These are phyloP conservation scores for Meteorus cinctellus DNA, from an alignment of 2,888 invertebrate genomes.

Conservation along the genomic window DNA sequence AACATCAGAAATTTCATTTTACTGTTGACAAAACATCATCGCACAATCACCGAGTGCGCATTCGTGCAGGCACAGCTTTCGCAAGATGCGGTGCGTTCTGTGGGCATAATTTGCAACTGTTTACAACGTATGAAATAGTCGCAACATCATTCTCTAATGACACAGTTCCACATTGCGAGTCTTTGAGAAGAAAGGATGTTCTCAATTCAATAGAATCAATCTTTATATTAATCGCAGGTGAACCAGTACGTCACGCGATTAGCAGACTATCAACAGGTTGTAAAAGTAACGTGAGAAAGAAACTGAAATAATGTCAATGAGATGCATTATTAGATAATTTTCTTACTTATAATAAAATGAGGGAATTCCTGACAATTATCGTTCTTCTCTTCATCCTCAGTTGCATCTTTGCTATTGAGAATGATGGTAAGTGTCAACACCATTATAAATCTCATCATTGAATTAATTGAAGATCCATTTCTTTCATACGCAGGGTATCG, in stretches of 20 bases:
- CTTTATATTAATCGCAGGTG: too few relatives aligned
- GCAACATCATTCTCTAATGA: conserved; percentile 35
- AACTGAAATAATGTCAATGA: not conserved
- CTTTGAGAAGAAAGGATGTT: not conserved
- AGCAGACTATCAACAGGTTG: too few relatives aligned
- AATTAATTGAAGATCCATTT: not conserved
- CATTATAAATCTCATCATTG: not conserved
- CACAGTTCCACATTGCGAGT: not conserved
- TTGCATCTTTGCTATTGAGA: not conserved
- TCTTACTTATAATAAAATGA: not conserved
- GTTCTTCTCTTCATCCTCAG: not conserved
- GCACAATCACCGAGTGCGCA: not conserved
- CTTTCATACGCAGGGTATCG: conserved; percentile 25
- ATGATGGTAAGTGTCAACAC: not conserved
- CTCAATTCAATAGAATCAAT: not conserved
- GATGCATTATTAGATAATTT: not conserved
- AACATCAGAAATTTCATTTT: not conserved
- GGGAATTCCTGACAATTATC: not conserved
- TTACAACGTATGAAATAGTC: conserved; percentile 47
- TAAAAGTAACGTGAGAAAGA: not conserved
- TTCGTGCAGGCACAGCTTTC: conserved; percentile 39
- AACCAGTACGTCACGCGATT: too few relatives aligned
- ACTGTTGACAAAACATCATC: conserved; percentile 10
- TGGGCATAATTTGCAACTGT: conserved; percentile 49
- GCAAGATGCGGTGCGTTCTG: conserved; percentile 42